Evolutionary conservation across 2,113 vertebrate species (phyloP), one percentile per base, ranked within the genome.

Genomic region (Microcebus tavaratra): DNA sequence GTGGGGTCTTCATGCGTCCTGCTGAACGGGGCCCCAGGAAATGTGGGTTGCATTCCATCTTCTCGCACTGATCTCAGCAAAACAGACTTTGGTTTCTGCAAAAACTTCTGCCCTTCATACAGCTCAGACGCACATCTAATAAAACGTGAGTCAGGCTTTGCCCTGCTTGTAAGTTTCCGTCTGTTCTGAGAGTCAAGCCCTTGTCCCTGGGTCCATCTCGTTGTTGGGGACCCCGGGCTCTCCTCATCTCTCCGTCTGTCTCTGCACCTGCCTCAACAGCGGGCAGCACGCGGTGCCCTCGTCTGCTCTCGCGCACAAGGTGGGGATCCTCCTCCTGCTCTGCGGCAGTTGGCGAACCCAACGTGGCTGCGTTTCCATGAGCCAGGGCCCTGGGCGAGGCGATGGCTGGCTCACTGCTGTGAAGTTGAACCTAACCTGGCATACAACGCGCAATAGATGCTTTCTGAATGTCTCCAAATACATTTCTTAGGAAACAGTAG

Each of bases 381-480:
- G 10, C 12, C 8, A 21, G 5, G 21, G 34, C 8, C 9, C 61
- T 4, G 9, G 14, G 25, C n/a, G 5, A 27, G 57, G 6, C 4
- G 39, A 20, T 17, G 25, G 29, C 17, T 13, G 34, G 84, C 12
- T 29, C 18, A 12, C 21, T 14, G 53, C 65, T 87, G 4, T 36
- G 15, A 27, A 8, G 17, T 68, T 39, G 20, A 27, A 25, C 21
- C n/a, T 72, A 25, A n/a, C 11, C 65, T n/a, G 34, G 29, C 27
- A 10, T 15, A 23, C 68, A 23, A 14, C 36, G 42, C 9, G 29
- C 15, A 59, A 1, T 13, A 31, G 29, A 72, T 21, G 36, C 36
- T 34, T 23, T 25, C 18, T 3, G 20, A 61, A 45, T 88, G 29
- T 67, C 50, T 55, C 25, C 65, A 53, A 25, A 50, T 27, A 6